Evolutionary conservation across 2,888 invertebrate species (phyloP).

Genomic region (Tachina fera): DNA sequence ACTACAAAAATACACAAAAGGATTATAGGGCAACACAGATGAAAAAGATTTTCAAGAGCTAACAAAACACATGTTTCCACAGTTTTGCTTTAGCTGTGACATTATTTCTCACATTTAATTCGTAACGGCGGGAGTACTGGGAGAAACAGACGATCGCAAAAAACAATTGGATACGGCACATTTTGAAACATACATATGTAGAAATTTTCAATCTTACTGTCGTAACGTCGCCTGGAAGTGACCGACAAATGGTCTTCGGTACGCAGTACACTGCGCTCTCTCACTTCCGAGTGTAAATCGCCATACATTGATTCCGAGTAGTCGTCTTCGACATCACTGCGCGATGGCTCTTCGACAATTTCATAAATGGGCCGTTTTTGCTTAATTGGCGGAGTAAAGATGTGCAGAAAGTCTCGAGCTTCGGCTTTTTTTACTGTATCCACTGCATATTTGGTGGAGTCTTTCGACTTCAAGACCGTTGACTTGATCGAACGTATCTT

Average conservation of each 20-base stretch:
- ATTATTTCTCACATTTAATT: neutral
- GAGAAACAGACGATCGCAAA: constrained; percentile 2
- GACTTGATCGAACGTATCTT: constrained; percentile 82
- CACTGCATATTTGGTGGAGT: constrained; percentile 82
- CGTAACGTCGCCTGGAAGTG: constrained; percentile 52
- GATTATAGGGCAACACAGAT: constrained; percentile 12
- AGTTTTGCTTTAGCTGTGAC: constrained; percentile 1
- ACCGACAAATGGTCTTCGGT: constrained; percentile 65
- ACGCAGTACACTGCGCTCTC: constrained; percentile 64
- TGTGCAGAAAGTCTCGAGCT: constrained; percentile 82
- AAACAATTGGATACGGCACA: constrained; percentile 25
- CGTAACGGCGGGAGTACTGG: constrained; percentile 32
- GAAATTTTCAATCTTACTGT: constrained; percentile 53
- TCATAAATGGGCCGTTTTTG: constrained; percentile 81
- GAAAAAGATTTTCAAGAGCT: neutral
- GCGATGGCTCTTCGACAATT: constrained; percentile 80
- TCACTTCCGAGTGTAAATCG: constrained; percentile 48
- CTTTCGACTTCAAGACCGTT: constrained; percentile 81
- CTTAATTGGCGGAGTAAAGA: constrained; percentile 81
- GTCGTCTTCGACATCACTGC: constrained; percentile 65
- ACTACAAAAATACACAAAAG: neutral
- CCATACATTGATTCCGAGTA: constrained; percentile 63
- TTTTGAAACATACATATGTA: neutral
- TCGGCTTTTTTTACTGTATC: constrained; percentile 83
- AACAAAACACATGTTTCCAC: neutral